These are phyloP conservation scores for Mesitornis unicolor DNA, from an alignment of 2,113 vertebrate species.

Conservation along the genomic window DNA sequence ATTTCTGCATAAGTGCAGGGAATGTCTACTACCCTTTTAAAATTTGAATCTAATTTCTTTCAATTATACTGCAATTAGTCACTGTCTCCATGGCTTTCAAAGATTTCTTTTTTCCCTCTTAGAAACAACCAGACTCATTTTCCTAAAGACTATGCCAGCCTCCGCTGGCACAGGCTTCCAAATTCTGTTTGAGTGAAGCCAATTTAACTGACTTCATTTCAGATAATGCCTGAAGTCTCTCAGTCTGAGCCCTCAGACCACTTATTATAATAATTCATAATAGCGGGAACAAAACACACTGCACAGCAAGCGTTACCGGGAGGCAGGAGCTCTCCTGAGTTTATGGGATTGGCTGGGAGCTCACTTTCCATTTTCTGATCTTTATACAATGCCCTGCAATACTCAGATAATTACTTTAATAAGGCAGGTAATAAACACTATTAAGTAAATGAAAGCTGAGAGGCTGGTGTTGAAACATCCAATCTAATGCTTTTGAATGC, in stretches of 20 bases:
- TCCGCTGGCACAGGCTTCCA: background rate
- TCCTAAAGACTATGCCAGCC: background rate
- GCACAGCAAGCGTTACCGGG: background rate
- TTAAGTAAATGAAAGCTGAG: conserved; percentile 7
- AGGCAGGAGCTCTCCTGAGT: background rate
- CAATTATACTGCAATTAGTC: background rate
- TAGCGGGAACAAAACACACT: background rate
- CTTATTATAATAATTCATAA: background rate
- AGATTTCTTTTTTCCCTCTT: background rate
- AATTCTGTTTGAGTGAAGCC: background rate
- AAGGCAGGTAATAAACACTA: conserved; percentile 8
- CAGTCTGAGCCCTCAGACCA: background rate
- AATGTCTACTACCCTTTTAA: background rate
- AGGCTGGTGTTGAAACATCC: background rate
- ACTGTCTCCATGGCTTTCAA: background rate
- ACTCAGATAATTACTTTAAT: conserved; percentile 25
- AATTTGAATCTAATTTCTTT: conserved; percentile 9
- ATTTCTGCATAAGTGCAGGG: background rate
- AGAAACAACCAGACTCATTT: conserved; percentile 17
- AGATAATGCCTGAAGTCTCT: background rate
- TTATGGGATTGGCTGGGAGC: background rate
- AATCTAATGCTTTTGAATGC: background rate
- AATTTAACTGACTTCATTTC: background rate
- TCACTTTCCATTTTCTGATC: background rate
- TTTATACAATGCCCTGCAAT: background rate